These are phyloP conservation scores for Mesopsocus fuscifrons DNA, from an alignment of 2,888 invertebrate genomes.

Conservation along the genomic window DNA sequence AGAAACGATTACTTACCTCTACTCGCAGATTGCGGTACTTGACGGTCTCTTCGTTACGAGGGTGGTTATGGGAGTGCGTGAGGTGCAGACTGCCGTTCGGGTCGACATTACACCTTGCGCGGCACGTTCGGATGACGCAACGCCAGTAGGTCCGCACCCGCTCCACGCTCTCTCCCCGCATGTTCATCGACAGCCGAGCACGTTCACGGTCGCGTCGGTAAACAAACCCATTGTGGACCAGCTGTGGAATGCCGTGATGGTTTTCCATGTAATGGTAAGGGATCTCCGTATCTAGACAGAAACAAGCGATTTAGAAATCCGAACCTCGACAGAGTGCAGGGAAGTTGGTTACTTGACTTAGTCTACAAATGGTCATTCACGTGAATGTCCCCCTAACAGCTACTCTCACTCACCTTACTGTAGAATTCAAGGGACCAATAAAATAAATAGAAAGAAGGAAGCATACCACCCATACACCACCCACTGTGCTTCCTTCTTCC, in stretches of 20 bases:
- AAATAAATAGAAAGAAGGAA: no score
- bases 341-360: no score
- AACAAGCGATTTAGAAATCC: no score
- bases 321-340: no score
- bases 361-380: no score
- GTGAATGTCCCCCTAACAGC: no score
- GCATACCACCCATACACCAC: no score
- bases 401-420: no score
- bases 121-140: conserved; percentile 1
- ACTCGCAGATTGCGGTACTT: conserved; percentile 7
- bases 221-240: conserved; percentile 14
- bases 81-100: background rate
- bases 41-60: conserved; percentile 5
- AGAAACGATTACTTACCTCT: background rate
- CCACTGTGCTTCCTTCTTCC: no score
- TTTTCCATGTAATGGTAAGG: conserved; percentile 6
- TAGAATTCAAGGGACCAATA: no score
- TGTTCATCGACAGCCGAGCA: background rate
- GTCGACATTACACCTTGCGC: conserved; percentile 2
- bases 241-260: conserved; percentile 11
- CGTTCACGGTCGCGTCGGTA: conserved; percentile 14
- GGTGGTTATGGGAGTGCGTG: conserved; percentile 2
- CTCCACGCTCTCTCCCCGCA: background rate
- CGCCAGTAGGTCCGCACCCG: conserved; percentile 4
- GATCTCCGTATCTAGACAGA: no score